Evolutionary conservation across 35 echinoderm and acorn worm species (phyloP), one percentile per base, ranked within the genome.

Genomic region (Heliocidaris erythrogramma): DNA sequence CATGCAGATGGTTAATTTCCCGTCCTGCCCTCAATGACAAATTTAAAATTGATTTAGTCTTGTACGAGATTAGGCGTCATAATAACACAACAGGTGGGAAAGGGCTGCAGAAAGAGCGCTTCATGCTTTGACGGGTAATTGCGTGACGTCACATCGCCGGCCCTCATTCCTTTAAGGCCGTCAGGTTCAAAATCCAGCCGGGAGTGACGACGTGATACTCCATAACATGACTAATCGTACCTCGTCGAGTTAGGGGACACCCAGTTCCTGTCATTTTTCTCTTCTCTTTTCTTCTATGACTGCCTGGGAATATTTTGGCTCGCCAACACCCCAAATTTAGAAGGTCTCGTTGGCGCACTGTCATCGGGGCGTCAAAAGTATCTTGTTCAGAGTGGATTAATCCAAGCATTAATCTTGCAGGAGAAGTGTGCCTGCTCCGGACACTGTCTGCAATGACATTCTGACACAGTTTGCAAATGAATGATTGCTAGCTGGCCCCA

Each of bases 1-100:
- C 65, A 78, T n/a, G 65, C 65, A 78, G 65, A 78, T 78, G 65
- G 65, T 78, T 78, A 78, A 78, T 78, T 78, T 78, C 65, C 27
- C 65, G n/a, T 78, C 65, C 65, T 78, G 65, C 8, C 65, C 27
- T 78, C 24, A 78, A n/a, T 78, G 65, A n/a, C 65, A 78, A 78
- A n/a, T 78, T 78, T 78, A 24, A 78, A 78, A 78, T 78, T 78
- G 65, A 78, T 78, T n/a, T 78, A 78, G 2, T 78, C 65, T 78
- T 78, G 65, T n/a, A 78, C 65, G 27, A 78, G 65, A 78, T 78
- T 29, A 78, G 65, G 65, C 65, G 65, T 78, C 65, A 78, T n/a
- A 78, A 78, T 18, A 78, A 78, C 65, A n/a, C 65, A 78, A 78
- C 65, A 78, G 65, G 65, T 78, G 65, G 65, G 17, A 78, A 27